phyloP scores from a whole-genome alignment of 2,888 invertebrate species.

The Amphipoea oculea region DNA sequence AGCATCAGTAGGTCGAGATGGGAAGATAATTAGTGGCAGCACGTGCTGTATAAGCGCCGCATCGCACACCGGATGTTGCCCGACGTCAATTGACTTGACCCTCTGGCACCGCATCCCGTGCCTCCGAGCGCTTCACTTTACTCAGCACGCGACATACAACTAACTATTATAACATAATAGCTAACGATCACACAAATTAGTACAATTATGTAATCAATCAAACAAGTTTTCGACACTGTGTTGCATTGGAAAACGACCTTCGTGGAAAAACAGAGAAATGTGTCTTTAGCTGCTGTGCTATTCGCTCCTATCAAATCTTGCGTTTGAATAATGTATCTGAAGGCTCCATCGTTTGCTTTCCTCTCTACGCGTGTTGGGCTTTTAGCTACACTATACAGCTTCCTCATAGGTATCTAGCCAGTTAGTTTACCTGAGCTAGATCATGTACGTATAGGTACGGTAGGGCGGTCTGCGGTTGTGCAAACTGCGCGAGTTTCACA shows the following conservation, averaged over 20 bases:
- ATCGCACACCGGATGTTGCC: slow-evolving; percentile 84
- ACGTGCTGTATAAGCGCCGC: slow-evolving; percentile 80
- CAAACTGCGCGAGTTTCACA: slow-evolving; percentile 87
- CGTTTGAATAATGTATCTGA: slow-evolving; percentile 29
- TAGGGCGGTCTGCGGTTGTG: slow-evolving; percentile 83
- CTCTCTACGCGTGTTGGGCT: slow-evolving; percentile 11
- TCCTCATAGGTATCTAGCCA: slow-evolving; percentile 61
- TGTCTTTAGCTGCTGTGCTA: slow-evolving; percentile 13
- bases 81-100: slow-evolving; percentile 89
- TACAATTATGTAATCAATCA: slow-evolving; percentile 50
- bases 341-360: slow-evolving; percentile 10
- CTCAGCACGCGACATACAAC: slow-evolving; percentile 75
- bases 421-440: slow-evolving; percentile 69
- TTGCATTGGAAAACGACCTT: slow-evolving; percentile 49
- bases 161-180: slow-evolving; percentile 59
- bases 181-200: slow-evolving; percentile 53
- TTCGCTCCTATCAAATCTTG: slow-evolving; percentile 18
- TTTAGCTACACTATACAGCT: slow-evolving; percentile 51
- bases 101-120: slow-evolving; percentile 85
- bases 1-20: slow-evolving; percentile 61
- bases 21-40: slow-evolving; percentile 76
- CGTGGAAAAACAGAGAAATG: slow-evolving; percentile 38
- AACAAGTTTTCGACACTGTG: slow-evolving; percentile 46
- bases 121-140: slow-evolving; percentile 74
- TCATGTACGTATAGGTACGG: slow-evolving; percentile 71